phyloP scores from a whole-genome alignment of 64 coral and sea anemone species.

The Actinia tenebrosa region DNA sequence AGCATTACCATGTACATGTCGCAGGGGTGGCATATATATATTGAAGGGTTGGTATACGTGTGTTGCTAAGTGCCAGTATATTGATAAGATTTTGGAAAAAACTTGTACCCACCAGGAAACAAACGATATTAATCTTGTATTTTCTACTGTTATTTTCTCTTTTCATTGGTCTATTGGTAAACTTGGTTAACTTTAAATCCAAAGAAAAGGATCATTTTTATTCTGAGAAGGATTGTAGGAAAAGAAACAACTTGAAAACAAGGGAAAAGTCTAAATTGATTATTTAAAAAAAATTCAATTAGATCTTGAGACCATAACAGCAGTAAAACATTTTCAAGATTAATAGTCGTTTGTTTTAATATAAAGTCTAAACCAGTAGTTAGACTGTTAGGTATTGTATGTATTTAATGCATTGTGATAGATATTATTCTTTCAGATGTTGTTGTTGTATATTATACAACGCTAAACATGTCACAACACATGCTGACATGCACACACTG shows the following conservation, averaged over 20 bases:
- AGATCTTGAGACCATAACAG: neutral
- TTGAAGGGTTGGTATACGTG: neutral
- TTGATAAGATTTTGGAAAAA: neutral
- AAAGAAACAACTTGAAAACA: neutral
- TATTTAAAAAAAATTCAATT: neutral
- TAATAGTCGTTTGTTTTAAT: neutral
- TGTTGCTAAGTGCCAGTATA: neutral
- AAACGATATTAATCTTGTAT: neutral
- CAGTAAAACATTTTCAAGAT: neutral
- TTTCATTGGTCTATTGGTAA: neutral
- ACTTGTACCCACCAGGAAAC: neutral
- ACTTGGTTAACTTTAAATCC: neutral
- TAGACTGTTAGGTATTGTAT: neutral
- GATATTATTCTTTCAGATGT: slow-evolving; percentile 15
- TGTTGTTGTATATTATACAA: neutral
- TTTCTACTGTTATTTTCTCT: neutral
- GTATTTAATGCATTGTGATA: slow-evolving; percentile 20
- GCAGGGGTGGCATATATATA: neutral
- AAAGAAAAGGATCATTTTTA: neutral
- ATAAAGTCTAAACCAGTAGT: neutral
- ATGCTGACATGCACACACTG: neutral
- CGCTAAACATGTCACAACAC: neutral
- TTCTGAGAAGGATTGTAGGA: neutral
- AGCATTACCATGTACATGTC: neutral
- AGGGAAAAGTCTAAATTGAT: neutral